phyloP scores from a whole-genome alignment of 64 coral and sea anemone species.

The Astreopora myriophthalma region DNA sequence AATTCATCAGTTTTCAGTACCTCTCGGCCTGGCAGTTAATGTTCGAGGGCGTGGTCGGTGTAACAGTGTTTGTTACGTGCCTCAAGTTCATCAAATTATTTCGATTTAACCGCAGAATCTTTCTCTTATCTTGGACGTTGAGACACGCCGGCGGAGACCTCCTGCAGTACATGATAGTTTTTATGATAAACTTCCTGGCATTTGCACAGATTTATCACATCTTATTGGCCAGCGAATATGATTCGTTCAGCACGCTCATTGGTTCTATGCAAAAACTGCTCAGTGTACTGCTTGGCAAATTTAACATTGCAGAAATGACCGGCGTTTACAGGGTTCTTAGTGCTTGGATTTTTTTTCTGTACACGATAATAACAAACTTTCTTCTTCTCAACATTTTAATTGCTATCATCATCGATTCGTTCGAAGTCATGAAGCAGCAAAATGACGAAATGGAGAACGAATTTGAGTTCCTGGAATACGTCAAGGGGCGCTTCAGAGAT shows the following conservation, averaged over 20 bases:
- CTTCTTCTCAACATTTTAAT: slow-evolving; percentile 86
- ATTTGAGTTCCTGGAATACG: slow-evolving; percentile 90
- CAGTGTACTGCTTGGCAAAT: slow-evolving; percentile 84
- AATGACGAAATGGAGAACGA: slow-evolving; percentile 80
- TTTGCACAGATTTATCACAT: slow-evolving; percentile 80
- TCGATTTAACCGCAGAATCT: slow-evolving; percentile 92
- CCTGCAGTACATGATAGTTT: slow-evolving; percentile 28
- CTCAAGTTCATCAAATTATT: slow-evolving; percentile 88
- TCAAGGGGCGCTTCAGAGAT: slow-evolving; percentile 35
- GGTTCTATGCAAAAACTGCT: slow-evolving; percentile 78
- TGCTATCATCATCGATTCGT: slow-evolving; percentile 80
- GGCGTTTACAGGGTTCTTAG: slow-evolving; percentile 46
- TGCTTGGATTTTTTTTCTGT: slow-evolving; percentile 58
- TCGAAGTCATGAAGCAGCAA: slow-evolving; percentile 47
- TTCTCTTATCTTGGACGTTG: slow-evolving; percentile 75
- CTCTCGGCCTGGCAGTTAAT: slow-evolving; percentile 83
- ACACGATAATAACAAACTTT: slow-evolving; percentile 82
- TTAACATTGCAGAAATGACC: slow-evolving; percentile 58
- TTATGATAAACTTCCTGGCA: slow-evolving; percentile 55
- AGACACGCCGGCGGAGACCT: slow-evolving; percentile 69
- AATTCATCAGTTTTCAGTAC: slow-evolving; percentile 84
- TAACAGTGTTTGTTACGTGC: slow-evolving; percentile 65
- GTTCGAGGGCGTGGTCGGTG: slow-evolving; percentile 82
- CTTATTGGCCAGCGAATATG: slow-evolving; percentile 53
- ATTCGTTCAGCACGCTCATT: slow-evolving; percentile 62